Evolutionary conservation across 2,113 vertebrate species (phyloP).

Genomic region (Stigmatopora nigra): DNA sequence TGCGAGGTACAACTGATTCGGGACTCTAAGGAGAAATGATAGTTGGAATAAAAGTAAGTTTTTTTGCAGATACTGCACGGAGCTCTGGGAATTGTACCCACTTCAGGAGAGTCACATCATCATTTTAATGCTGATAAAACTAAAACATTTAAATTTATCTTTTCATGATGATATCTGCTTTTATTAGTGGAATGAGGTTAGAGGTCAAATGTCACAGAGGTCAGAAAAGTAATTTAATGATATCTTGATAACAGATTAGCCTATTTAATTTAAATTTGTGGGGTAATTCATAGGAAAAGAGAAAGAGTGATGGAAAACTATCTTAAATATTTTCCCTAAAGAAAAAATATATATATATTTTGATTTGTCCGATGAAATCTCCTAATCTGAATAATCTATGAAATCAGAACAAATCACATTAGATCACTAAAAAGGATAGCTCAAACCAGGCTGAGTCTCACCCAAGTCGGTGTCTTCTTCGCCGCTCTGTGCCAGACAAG

Average conservation of each 20-base stretch:
- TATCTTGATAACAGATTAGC: too few relatives aligned
- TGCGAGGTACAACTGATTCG: constrained; percentile 1
- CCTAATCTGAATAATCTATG: neutral
- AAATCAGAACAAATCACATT: neutral
- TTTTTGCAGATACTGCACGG: neutral
- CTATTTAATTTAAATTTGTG: too few relatives aligned
- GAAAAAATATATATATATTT: too few relatives aligned
- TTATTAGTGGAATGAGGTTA: neutral
- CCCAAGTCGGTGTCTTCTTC: neutral
- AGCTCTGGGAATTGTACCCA: neutral
- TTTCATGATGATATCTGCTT: neutral
- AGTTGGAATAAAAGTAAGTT: neutral
- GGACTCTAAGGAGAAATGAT: neutral
- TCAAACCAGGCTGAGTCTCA: neutral
- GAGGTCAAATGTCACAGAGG: too few relatives aligned
- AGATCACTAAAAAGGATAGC: neutral
- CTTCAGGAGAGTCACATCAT: too few relatives aligned
- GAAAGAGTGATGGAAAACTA: too few relatives aligned
- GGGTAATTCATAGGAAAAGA: too few relatives aligned
- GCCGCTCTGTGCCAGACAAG: constrained; percentile 7
- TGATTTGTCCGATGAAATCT: neutral
- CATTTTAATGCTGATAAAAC: neutral
- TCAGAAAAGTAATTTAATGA: too few relatives aligned
- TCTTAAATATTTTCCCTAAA: too few relatives aligned
- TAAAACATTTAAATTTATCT: too few relatives aligned